Base-by-base conservation (phyloP, 1,140 invertebrate genomes). In the Condylostylus longicornis region DNA sequence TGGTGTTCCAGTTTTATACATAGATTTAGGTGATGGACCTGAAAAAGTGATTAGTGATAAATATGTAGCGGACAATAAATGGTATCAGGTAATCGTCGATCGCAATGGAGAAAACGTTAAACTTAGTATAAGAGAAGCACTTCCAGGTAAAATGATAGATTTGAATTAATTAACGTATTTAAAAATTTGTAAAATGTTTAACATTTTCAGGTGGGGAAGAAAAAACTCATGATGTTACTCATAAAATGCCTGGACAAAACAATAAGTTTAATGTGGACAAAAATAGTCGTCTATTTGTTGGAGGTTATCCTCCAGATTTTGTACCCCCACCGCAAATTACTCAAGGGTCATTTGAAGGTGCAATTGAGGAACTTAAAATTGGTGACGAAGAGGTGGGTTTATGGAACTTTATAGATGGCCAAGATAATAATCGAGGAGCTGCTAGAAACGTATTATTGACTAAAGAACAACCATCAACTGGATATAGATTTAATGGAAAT, bases 11-110 rank as follows among this genome's bases (percentile, higher is more conserved):
- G 77, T 86, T 19, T 67, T 95, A 10, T 79, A 77, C 14, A 73
- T 91, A 43, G 83, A 97, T 53, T 68, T 97, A 28, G 94, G 94
- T 13, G 81, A 84, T 42, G 87, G 84, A 14, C 69, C 78, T 0
- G 72, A 79, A 21, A 72, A 69, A 41, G 74, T 89, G 27, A 75
- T 77, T 17, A 77, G 70, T 43, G 72, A 79, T 10, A 79, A 81
- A 58, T 72, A 70, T 41, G 81, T 87, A 0, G 74, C 82, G 6
- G 79, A 96, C 61, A 72, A 90, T 53, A 67, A 74, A 6, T 98
- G 93, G 93, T 82, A 94, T 54, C 80, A 94, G 61, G 75, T 83
- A 13, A 75, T 82, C 19, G 76, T 95, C 6, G 81, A 93, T 52
- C 77, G 89, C 43, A 80, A 73, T 38, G 93, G 90, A 1, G 80